Percentiles rank a stretch among this genome's conserved stretches.
phyloP scores from a whole-genome alignment of 2,888 invertebrate species.

The Serrognathus titanus region DNA sequence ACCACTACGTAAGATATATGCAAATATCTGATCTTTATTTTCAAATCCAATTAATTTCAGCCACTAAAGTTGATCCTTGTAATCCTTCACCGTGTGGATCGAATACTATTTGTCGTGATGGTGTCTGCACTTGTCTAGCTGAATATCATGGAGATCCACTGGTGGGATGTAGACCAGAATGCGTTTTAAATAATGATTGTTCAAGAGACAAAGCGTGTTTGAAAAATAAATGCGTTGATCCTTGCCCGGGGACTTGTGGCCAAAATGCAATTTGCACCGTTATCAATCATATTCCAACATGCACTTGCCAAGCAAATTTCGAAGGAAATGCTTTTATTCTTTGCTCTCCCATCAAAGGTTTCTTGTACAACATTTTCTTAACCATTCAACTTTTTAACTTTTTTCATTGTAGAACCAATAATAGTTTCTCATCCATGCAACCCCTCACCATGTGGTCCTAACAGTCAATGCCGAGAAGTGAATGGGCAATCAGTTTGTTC shows the following conservation, averaged over 20 bases:
- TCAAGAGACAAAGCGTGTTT: constrained; percentile 61
- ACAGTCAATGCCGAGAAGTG: constrained; percentile 70
- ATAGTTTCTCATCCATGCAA: constrained; percentile 56
- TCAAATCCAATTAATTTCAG: constrained; percentile 37
- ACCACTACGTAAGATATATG: constrained; percentile 35
- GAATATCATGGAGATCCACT: constrained; percentile 78
- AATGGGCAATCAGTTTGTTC: constrained; percentile 72
- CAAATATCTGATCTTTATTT: background rate
- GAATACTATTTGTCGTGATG: constrained; percentile 75
- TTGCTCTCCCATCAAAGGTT: constrained; percentile 52
- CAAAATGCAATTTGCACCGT: constrained; percentile 67
- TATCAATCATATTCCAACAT: constrained; percentile 72
- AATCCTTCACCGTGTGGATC: constrained; percentile 80
- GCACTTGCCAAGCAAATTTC: constrained; percentile 64
- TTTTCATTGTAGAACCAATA: constrained; percentile 19
- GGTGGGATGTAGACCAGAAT: constrained; percentile 69
- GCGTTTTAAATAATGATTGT: constrained; percentile 65
- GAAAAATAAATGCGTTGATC: constrained; percentile 63
- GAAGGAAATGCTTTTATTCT: constrained; percentile 67
- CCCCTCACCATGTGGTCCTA: constrained; percentile 74
- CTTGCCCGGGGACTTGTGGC: constrained; percentile 70
- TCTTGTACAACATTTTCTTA: constrained; percentile 20
- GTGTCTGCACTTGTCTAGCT: constrained; percentile 72
- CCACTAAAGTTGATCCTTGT: constrained; percentile 58
- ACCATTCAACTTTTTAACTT: background rate